Percentiles rank a stretch among this genome's conserved stretches.
Conservation (phyloP, 1,140 invertebrate genomes). For the Tigriopus japonicus region DNA sequence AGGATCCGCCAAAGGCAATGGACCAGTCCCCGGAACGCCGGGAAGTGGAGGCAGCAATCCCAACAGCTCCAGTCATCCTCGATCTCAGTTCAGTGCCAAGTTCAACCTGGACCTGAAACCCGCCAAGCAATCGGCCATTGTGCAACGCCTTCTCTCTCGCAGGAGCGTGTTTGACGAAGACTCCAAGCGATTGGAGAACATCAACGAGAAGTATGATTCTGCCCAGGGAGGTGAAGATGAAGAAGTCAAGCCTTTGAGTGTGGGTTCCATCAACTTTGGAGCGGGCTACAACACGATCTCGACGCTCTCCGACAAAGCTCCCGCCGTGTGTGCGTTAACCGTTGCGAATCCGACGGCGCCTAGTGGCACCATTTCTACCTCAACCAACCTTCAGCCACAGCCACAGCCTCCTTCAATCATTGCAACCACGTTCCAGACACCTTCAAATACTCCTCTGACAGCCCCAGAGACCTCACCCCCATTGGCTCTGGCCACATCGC, state of each 20-base stretch:
- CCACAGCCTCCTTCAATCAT: too few relatives aligned
- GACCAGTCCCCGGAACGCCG: slow-evolving; percentile 14
- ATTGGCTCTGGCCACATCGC: too few relatives aligned
- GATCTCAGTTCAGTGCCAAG: slow-evolving; percentile 35
- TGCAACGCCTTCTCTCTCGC: slow-evolving; percentile 72
- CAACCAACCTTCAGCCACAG: too few relatives aligned
- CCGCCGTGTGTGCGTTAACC: too few relatives aligned
- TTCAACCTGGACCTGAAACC: slow-evolving; percentile 26
- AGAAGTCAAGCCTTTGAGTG: not conserved
- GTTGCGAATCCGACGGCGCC: too few relatives aligned
- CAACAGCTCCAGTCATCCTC: slow-evolving; percentile 33
- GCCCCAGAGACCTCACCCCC: too few relatives aligned
- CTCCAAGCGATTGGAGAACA: slow-evolving; percentile 69
- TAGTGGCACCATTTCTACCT: too few relatives aligned
- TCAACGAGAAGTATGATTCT: slow-evolving; percentile 27
- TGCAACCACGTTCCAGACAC: too few relatives aligned
- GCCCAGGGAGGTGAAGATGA: too few relatives aligned
- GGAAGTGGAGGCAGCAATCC: slow-evolving; percentile 16
- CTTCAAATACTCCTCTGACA: too few relatives aligned
- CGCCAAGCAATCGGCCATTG: slow-evolving; percentile 70
- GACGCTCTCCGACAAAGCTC: too few relatives aligned
- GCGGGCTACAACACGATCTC: too few relatives aligned
- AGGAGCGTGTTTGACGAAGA: slow-evolving; percentile 90
- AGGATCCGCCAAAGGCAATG: slow-evolving; percentile 19
- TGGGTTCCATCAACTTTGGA: not conserved